Evolutionary conservation across 2,888 invertebrate species (phyloP), one percentile per base, ranked within the genome.

Genomic region (Apodemia hepburni): DNA sequence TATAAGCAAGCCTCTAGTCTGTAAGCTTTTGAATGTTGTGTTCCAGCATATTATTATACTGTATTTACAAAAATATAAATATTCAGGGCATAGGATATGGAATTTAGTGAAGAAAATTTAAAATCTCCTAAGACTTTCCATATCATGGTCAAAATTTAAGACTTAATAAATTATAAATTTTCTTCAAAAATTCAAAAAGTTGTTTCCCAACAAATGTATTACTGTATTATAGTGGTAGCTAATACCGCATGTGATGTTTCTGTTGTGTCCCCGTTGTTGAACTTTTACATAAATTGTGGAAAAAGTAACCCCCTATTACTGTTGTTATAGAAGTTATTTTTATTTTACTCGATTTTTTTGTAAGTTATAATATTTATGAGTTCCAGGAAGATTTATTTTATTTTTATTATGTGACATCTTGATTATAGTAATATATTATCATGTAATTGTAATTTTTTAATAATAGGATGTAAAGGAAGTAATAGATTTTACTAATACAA

Each of bases 231-330:
- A 51, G 51, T 8, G 51, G 51, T 51, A 22, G 12, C 12, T 38
- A 11, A 51, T 5, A 12, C 51, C 51, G n/a, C 18, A 22, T 51
- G 51, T 51, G 22, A 51, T 51, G n/a, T 18, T 51, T 51, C 51
- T 51, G 51, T 51, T 51, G 51, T 51, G 51, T 51, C 51, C 51
- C 51, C 12, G 51, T 51, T 51, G 51, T 51, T 51, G 22, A 51
- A 51, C 11, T 51, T 51, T 51, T 51, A 51, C 51, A 51, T 51
- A 51, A 51, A 51, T 51, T 51, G 12, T 51, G 51, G 5, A 11
- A 51, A 51, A 51, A 9, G 51, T 51, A 12, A 51, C 12, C 22
- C 18, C 11, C 11, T 3, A 12, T 12, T 51, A 51, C 22, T 12
- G 3, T 51, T 51, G 51, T 51, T 51, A 51, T 22, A 51, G 22